phyloP scores from a whole-genome alignment of 1,140 invertebrate genomes.

The Nephila pilipes region DNA sequence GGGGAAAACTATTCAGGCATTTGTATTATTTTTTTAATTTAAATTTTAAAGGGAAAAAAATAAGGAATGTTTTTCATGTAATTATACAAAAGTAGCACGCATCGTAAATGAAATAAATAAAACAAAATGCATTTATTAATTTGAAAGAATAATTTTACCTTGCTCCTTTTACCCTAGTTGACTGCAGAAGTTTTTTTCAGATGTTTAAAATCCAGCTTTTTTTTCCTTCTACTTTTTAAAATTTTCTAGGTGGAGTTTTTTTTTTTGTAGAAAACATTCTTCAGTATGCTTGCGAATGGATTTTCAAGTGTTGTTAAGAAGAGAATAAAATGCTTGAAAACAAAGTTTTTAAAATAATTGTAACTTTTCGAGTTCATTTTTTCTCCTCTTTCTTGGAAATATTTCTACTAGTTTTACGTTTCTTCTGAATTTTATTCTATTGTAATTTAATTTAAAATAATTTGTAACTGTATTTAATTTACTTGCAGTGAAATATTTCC shows the following conservation, averaged over 20 bases:
- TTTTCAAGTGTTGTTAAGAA: slow-evolving; percentile 11
- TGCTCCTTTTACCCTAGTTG: not conserved
- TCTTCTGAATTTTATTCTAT: not conserved
- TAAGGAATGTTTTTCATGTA: slow-evolving; percentile 27
- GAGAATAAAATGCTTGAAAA: not conserved
- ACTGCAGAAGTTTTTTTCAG: not conserved
- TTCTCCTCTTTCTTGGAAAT: not conserved
- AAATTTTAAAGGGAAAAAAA: not conserved
- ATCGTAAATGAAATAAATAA: slow-evolving; percentile 38
- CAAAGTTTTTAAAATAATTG: slow-evolving; percentile 3
- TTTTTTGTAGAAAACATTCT: not conserved
- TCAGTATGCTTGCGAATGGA: not conserved
- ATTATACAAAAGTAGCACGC: slow-evolving; percentile 34
- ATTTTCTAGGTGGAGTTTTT: not conserved
- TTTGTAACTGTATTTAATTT: not conserved
- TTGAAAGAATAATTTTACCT: slow-evolving; percentile 23
- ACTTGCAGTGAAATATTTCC: not conserved
- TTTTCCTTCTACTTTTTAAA: not conserved
- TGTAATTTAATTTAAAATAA: not conserved
- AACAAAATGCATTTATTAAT: slow-evolving; percentile 34
- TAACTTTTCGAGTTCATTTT: not conserved
- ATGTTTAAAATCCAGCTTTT: not conserved
- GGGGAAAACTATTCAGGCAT: slow-evolving; percentile 45
- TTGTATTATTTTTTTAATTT: slow-evolving; percentile 32
- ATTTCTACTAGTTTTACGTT: slow-evolving; percentile 77